These are phyloP conservation scores for Chrysogorgia sp. DNA, from an alignment of 92 coral and sea anemone species.

Conservation along the genomic window DNA sequence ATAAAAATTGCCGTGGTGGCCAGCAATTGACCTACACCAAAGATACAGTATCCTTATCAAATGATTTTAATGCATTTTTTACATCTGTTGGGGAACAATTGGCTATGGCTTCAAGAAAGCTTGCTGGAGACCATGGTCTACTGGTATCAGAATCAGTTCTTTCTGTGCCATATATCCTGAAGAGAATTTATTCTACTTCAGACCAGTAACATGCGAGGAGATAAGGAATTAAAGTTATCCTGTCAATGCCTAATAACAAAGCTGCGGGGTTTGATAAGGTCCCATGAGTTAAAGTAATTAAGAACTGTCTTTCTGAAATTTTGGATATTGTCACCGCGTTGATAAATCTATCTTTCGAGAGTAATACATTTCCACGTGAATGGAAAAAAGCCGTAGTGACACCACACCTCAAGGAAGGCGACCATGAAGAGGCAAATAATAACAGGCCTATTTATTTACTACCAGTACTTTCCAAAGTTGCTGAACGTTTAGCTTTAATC, in stretches of 20 bases:
- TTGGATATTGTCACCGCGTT: too few species aligned
- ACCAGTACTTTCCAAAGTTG: too few species aligned
- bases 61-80: slow-evolving; percentile 28
- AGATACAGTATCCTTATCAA: slow-evolving; percentile 18
- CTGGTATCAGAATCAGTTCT: slow-evolving; percentile 18
- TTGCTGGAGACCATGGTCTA: slow-evolving; percentile 28
- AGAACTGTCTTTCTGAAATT: neutral
- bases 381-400: too few species aligned
- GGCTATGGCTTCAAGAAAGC: slow-evolving; percentile 17
- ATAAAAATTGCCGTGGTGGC: slow-evolving; percentile 24
- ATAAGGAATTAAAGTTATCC: neutral
- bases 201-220: neutral
- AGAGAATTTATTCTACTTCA: neutral
- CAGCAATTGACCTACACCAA: slow-evolving; percentile 30
- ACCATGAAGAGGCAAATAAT: too few species aligned
- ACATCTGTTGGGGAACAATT: slow-evolving; percentile 18
- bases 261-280: neutral
- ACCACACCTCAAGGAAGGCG: too few species aligned
- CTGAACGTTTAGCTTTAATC: too few species aligned
- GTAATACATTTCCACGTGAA: too few species aligned
- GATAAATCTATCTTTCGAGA: too few species aligned
- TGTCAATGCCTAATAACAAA: neutral
- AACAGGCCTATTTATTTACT: too few species aligned
- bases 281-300: neutral
- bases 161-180: neutral